Evolutionary conservation across 2,888 invertebrate genomes (phyloP), one percentile per base, ranked within the genome.

Genomic region (Tetranychus truncatus): DNA sequence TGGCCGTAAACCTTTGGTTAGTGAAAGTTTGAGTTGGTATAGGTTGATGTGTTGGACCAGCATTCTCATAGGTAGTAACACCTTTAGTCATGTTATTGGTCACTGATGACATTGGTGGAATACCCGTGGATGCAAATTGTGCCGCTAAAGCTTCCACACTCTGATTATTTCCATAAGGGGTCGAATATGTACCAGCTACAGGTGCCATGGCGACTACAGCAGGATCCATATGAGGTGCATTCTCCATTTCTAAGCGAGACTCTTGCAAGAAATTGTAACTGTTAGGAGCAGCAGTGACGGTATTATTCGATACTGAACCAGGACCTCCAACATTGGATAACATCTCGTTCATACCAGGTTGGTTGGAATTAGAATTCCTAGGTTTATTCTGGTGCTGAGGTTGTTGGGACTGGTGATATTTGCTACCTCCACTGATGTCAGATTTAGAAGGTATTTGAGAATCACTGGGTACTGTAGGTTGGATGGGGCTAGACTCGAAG

Each of bases 11-110:
- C 45, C 46, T 72, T 34, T 72, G 72, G 83, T 92, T 92, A 75
- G 91, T 91, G 83, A 89, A 92, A 71, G 91, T 91, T 83, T 91
- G 91, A 45, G 89, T 87, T 44, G 90, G 89, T 81, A 92, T 91
- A 76, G 78, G 78, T 66, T 78, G 77, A 8, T 76, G 76, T n/a
- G 75, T 75, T 55, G 72, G 69, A 66, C 73, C 75, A 34, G 24
- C 21, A 15, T 24, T 77, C 34, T 76, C 72, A 65, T 73, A 74
- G 34, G 20, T 76, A n/a, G 75, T 45, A 34, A 55, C 72, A 21
- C 46, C 67, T 44, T 76, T 71, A 20, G 74, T 7, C 11, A 74
- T n/a, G n/a, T 15, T n/a, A 20, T n/a, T 76, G n/a, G 34, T 34
- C 34, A 66, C 66, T 20, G 72, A 46, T 21, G 66, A 24, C 66